phyloP scores from a whole-genome alignment of 2,888 invertebrate genomes.

The Tetragonula carbonaria region DNA sequence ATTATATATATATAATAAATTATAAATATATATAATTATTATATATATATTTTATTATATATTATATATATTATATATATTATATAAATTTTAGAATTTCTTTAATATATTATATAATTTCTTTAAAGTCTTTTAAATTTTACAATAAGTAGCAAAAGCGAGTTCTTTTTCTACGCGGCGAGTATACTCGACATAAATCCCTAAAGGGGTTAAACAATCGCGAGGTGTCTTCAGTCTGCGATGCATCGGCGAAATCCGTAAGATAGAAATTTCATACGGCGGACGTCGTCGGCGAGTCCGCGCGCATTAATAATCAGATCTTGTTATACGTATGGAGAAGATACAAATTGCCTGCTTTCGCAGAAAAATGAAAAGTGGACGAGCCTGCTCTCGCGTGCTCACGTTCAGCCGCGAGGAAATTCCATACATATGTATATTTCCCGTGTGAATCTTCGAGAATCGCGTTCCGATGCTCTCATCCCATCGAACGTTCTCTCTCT shows the following conservation, averaged over 20 bases:
- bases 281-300: not conserved
- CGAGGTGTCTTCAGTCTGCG: not conserved
- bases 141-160: too few relatives aligned
- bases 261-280: not conserved
- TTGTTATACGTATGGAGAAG: not conserved
- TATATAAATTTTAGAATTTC: too few relatives aligned
- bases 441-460: conserved; percentile 27
- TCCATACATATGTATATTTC: conserved; percentile 32
- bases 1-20: too few relatives aligned
- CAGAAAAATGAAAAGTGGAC: conserved; percentile 9
- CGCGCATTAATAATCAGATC: not conserved
- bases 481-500: not conserved
- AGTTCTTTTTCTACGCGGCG: too few relatives aligned
- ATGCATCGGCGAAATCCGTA: not conserved
- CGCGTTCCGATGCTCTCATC: conserved; percentile 19
- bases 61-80: too few relatives aligned
- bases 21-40: too few relatives aligned
- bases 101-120: too few relatives aligned
- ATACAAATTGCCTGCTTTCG: not conserved
- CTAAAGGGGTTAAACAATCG: not conserved
- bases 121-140: too few relatives aligned
- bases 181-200: too few relatives aligned
- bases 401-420: conserved; percentile 12
- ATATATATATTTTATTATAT: too few relatives aligned
- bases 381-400: not conserved